These are phyloP conservation scores for Pangasianodon hypophthalmus DNA, from an alignment of 2,113 vertebrate genomes.

Conservation along the genomic window DNA sequence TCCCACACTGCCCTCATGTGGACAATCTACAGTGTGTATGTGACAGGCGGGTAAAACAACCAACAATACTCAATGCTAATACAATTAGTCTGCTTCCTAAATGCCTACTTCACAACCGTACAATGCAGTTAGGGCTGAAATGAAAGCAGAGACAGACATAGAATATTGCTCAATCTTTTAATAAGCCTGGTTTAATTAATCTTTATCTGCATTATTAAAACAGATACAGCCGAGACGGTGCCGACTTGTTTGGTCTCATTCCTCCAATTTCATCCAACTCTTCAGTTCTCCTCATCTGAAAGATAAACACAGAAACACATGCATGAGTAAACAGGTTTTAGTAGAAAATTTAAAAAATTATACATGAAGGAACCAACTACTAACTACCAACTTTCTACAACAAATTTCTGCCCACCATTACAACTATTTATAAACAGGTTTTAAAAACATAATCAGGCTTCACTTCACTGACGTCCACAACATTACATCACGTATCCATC, in stretches of 20 bases:
- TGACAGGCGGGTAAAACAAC: neutral
- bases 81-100: neutral
- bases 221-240: neutral
- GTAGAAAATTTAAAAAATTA: neutral
- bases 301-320: neutral
- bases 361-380: neutral
- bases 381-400: neutral
- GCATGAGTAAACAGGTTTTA: neutral
- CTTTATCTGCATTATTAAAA: neutral
- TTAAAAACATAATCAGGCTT: neutral
- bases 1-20: conserved; percentile 36
- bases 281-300: conserved; percentile 52
- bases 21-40: neutral
- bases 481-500: neutral
- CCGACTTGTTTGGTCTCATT: conserved; percentile 32
- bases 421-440: neutral
- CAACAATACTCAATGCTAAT: neutral
- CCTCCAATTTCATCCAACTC: neutral
- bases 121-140: neutral
- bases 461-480: neutral
- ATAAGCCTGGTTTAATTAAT: conserved; percentile 16
- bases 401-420: too few relatives aligned
- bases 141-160: neutral
- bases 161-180: conserved; percentile 47
- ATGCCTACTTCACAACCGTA: neutral